A percentile compares a stretch with the other conserved stretches of the same genome.
Conservation (phyloP, 2,888 invertebrate species). For the Chirona hameri region DNA sequence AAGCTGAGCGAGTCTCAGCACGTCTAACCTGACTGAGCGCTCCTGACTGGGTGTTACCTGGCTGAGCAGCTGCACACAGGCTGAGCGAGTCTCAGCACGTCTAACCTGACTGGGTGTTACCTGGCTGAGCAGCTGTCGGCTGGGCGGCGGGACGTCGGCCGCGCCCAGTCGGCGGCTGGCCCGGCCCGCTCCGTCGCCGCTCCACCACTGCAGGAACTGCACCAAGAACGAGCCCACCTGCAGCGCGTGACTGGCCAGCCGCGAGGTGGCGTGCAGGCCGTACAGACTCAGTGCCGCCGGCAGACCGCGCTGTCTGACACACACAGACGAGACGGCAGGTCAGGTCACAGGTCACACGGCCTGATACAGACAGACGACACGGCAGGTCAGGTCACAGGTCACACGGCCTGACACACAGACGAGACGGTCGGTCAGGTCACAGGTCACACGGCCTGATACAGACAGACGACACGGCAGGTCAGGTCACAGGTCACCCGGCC, state of each 20-base stretch:
- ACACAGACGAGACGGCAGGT: background rate
- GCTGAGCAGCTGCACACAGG: too few species aligned
- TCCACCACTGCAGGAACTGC: conserved; percentile 29
- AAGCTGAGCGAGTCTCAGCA: too few species aligned
- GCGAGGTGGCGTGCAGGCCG: background rate
- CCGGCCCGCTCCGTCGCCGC: background rate
- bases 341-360: too few species aligned
- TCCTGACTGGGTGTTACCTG: too few species aligned
- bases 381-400: background rate
- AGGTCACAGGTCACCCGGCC: too few species aligned
- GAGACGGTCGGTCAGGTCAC: background rate
- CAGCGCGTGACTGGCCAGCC: background rate
- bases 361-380: background rate
- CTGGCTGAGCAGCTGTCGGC: too few species aligned
- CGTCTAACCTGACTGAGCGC: too few species aligned
- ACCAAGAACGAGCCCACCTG: conserved; percentile 7
- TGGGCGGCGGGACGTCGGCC: too few species aligned
- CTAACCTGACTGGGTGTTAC: too few species aligned
- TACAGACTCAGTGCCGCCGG: conserved; percentile 5
- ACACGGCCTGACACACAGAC: background rate
- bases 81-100: too few species aligned
- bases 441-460: background rate
- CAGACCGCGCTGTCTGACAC: background rate
- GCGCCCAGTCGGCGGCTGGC: background rate
- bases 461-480: background rate